Evolutionary conservation across 2,888 invertebrate species (phyloP), one percentile per base, ranked within the genome.

Genomic region (Auanema freiburgensis): DNA sequence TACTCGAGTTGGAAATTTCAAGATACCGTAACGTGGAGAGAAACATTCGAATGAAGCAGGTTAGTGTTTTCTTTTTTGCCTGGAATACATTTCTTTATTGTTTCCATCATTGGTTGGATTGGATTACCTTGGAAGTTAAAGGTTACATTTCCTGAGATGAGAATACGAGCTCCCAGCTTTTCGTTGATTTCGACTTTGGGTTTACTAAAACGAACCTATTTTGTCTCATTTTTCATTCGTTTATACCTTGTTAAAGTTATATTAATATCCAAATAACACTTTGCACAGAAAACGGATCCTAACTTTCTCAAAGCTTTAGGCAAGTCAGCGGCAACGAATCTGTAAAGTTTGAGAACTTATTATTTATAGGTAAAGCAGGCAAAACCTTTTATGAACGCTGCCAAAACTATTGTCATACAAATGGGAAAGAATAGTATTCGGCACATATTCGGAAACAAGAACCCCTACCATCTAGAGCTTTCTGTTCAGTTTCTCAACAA

Each of bases 401-500:
- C 82, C 80, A 12, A 82, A 59, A 18, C 72, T 71, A 25, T 74
- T 67, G 63, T 76, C 72, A 63, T 71, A 81, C 40, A 81, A 67
- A 57, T 83, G 81, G 41, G 72, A 66, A 62, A 83, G 75, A 46
- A 83, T 68, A 4, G 81, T 79, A 59, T 83, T 83, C 21, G 79
- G 78, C 10, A 78, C 73, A 68, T 79, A 81, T 49, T 81, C 81
- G 40, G 77, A 78, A 16, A 80, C 49, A 24, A 80, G 68, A 21
- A 79, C 71, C 6, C 81, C 81, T 16, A 79, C 71, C 81, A 81
- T 81, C 77, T 78, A 42, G 23, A 72, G n/a, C 14, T 25, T 18
- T 46, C 1, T 51, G 5, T 46, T 14, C n/a, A n/a, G 3, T n/a
- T 21, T 14, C 40, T 33, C 12, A 33, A 50, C 10, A 49, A 33